A percentile compares a stretch with the other conserved stretches of the same genome.
phyloP scores from a whole-genome alignment of 1,140 invertebrate genomes.

The Alviniconcha marisindica region DNA sequence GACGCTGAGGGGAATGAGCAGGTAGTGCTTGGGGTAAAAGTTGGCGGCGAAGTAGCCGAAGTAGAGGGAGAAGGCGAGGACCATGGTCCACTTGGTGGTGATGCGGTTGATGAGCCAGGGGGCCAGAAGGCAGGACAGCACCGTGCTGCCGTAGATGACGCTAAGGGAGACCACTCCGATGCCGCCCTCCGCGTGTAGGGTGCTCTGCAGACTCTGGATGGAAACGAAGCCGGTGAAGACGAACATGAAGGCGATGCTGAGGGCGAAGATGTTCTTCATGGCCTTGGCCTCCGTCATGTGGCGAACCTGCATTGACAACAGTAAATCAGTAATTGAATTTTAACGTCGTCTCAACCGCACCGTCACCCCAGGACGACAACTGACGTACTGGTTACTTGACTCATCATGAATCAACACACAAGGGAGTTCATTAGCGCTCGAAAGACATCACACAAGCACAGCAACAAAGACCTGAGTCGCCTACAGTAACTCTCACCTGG shows the following conservation, averaged over 20 bases:
- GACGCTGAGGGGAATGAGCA: constrained; percentile 66
- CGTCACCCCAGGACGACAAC: too few relatives aligned
- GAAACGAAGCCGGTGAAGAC: constrained; percentile 73
- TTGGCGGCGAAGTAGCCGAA: constrained; percentile 71
- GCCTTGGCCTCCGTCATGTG: constrained; percentile 65
- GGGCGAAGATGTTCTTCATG: constrained; percentile 70
- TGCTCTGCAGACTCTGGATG: constrained; percentile 71
- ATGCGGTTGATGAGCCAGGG: constrained; percentile 71
- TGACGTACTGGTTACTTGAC: too few relatives aligned
- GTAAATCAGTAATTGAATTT: too few relatives aligned
- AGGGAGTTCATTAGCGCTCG: too few relatives aligned
- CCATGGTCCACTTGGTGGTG: constrained; percentile 72
- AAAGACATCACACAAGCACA: too few relatives aligned
- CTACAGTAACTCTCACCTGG: too few relatives aligned
- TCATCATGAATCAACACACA: too few relatives aligned
- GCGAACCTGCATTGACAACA: constrained; percentile 49
- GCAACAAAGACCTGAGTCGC: too few relatives aligned
- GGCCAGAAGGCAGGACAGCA: constrained; percentile 72
- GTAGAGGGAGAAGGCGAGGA: constrained; percentile 66
- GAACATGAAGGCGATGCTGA: constrained; percentile 73
- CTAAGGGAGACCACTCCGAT: constrained; percentile 71
- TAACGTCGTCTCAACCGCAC: too few relatives aligned
- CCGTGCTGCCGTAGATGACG: constrained; percentile 70
- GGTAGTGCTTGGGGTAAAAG: constrained; percentile 68
- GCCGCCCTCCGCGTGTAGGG: constrained; percentile 67